Evolutionary conservation across 2,797 vertebrate genomes (phyloP), one percentile per base, ranked within the genome.

Genomic region (Megaceryle alcyon): DNA sequence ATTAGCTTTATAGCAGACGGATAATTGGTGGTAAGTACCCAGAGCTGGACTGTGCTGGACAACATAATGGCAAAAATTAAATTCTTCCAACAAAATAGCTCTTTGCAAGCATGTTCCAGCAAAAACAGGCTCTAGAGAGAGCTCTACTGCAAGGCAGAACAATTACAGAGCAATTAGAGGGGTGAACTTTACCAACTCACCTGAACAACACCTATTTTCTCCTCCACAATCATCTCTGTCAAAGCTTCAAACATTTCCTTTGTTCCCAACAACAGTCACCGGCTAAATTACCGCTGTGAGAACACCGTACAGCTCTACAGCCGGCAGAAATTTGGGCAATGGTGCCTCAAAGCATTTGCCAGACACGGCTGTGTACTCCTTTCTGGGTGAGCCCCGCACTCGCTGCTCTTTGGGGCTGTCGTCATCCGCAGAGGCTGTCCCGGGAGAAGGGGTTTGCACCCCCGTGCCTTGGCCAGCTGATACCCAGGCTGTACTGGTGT

Each of bases 21-120:
- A 79, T 96, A 97, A 97, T 97, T 96, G 96, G 96, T 83, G 88
- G 80, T 94, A 93, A 96, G 95, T 95, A 94, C 95, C 91, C 82
- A 31, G 91, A 91, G 95, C 89, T 84, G 92, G 93, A 72, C 95
- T 89, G 54, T n/a, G 84, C 92, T 73, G 92, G 96, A 91, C 90
- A 89, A 92, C 92, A 92, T 94, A 95, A 96, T 91, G 91, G 90
- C 86, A 95, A 96, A 95, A 94, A 96, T 96, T 94, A 94, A 96
- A 93, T 87, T 83, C 96, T 83, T 90, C 91, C 85, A 79, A 78
- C 94, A 79, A 94, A 96, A 91, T 8, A 89, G 87, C 94, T 90
- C 86, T 94, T 91, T 76, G 92, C 66, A 49, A 54, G 76, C 46
- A 1, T 4, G 53, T 77, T 61, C 17, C 0, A 66, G 92, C 75